These are phyloP conservation scores for Venustaconcha ellipsiformis DNA, from an alignment of 1,140 invertebrate genomes.

Conservation along the genomic window DNA sequence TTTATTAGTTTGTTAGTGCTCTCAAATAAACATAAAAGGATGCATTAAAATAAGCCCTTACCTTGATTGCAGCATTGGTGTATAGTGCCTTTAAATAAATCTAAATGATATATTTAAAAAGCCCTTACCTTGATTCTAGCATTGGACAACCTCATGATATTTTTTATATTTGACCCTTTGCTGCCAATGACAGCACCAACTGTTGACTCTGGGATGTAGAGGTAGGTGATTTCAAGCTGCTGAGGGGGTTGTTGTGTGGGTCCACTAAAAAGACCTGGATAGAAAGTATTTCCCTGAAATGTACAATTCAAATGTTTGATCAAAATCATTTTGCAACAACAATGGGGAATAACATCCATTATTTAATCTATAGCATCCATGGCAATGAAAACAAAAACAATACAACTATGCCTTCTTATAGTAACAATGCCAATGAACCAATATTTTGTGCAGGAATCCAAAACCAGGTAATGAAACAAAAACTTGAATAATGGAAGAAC, in stretches of 20 bases:
- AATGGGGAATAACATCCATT: neutral
- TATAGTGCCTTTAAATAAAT: too few relatives aligned
- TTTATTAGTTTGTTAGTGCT: too few relatives aligned
- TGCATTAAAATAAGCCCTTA: too few relatives aligned
- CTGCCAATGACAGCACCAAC: slow-evolving; percentile 98
- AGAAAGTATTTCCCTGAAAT: slow-evolving; percentile 62
- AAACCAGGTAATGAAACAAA: neutral
- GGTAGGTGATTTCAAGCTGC: slow-evolving; percentile 58
- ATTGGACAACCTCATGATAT: slow-evolving; percentile 95
- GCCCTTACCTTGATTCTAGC: slow-evolving; percentile 79
- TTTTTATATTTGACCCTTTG: slow-evolving; percentile 95
- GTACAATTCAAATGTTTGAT: neutral
- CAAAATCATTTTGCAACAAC: neutral
- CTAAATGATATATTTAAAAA: too few relatives aligned
- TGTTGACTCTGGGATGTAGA: slow-evolving; percentile 96
- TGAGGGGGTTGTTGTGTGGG: slow-evolving; percentile 48
- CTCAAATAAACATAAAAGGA: too few relatives aligned
- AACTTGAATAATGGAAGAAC: too few relatives aligned
- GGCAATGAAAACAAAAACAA: neutral
- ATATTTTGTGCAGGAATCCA: neutral
- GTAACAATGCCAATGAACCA: neutral
- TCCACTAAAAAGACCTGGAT: slow-evolving; percentile 50
- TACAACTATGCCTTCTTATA: neutral
- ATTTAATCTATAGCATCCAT: neutral
- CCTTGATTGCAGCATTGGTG: too few relatives aligned